Base-by-base conservation (phyloP, 2,797 vertebrate species). In the Galaxias olidus region DNA sequence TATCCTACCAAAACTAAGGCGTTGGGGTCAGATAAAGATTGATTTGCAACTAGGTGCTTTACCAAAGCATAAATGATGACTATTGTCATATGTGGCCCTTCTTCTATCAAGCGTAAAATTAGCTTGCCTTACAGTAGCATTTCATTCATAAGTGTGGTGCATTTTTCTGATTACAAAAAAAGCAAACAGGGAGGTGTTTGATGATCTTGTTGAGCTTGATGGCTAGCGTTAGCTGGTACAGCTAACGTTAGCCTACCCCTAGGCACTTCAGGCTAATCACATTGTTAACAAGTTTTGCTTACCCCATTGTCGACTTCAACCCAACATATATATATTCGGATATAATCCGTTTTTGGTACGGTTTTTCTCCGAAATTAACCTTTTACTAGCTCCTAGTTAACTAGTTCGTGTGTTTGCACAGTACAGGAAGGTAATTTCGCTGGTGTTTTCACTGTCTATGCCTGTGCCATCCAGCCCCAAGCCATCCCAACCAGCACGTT, bases 321-420 rank as follows among this genome's bases (percentile, higher is more conserved):
- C 40, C 60, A 57, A 54, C 43, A 58, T 30, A n/a, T 12, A 13
- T 45, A 12, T 61, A 41, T 61, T 61, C 47, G 8, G 20, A 52
- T 62, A 51, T 63, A 10, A 44, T 53, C 17, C 41, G 17, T 50
- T 19, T 9, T 19, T 9, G 15, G 7, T 63, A 43, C 40, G 15
- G 59, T 20, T 60, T 48, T 60, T 10, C 12, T 9, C 4, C 18
- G 50, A 50, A 30, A 0, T 11, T 41, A 15, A 4, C 10, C 14
- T 42, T 47, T 42, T n/a, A 43, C 30, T 6, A 30, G 30, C 45
- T 44, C 75, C 63, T 72, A 78, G 72, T 76, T 45, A 59, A 73
- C 82, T 72, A 66, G 64, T 51, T 56, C 68, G 14, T 48, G 18
- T 47, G 18, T 19, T 14, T 49, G 6, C 6, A 43, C 55, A 43